phyloP scores from a whole-genome alignment of 2,113 vertebrate species.

The Octodon degus region DNA sequence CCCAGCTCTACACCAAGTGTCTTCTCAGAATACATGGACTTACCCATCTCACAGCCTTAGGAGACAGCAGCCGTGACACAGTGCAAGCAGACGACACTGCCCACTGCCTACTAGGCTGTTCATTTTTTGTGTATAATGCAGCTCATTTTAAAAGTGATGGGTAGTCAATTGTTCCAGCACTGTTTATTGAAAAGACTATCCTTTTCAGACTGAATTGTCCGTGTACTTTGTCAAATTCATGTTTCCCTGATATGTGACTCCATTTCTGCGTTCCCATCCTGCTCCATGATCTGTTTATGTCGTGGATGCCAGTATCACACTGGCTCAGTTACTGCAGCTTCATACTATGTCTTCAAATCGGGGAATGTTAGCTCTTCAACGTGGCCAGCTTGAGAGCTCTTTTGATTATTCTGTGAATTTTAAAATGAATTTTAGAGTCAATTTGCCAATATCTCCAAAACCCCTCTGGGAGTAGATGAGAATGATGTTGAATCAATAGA shows the following conservation, averaged over 20 bases:
- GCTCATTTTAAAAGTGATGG: background rate
- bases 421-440: slow-evolving; percentile 8
- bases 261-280: background rate
- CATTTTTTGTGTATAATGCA: background rate
- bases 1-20: background rate
- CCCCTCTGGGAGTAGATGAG: background rate
- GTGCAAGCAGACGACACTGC: too few species aligned
- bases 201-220: background rate
- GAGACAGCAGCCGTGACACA: too few species aligned
- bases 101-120: too few species aligned
- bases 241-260: background rate
- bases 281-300: background rate
- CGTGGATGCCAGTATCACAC: background rate
- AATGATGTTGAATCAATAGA: background rate
- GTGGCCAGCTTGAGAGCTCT: background rate
- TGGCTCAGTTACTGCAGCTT: background rate
- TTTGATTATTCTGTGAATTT: background rate
- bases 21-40: background rate
- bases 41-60: too few species aligned
- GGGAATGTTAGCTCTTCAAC: background rate
- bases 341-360: background rate
- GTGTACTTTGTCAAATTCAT: background rate
- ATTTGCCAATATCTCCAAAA: background rate
- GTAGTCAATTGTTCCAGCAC: background rate
- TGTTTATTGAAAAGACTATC: background rate